Evolutionary conservation across 2,888 invertebrate genomes (phyloP), one percentile per base, ranked within the genome.

Genomic region (Drosophila bunnanda): DNA sequence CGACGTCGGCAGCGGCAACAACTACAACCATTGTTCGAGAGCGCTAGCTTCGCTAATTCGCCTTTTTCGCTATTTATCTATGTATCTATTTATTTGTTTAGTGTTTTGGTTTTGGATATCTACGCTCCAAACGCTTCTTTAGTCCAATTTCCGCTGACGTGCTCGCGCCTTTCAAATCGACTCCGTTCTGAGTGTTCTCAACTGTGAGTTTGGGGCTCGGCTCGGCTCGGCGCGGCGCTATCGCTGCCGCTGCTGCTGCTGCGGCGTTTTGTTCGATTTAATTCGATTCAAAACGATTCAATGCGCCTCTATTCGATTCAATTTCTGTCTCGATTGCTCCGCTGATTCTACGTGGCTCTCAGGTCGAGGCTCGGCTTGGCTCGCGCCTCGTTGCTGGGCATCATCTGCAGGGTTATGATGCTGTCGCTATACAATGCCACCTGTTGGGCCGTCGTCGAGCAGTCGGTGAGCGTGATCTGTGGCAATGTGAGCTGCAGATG

Each of bases 381-480:
- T 30, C 30, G 83, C 32, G 90, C 83, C 86, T 91, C 89, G 68
- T 71, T 71, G 46, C 69, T 68, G 46, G 89, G 86, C 76, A 84
- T 79, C 60, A 85, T 78, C 54, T 83, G 84, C 70, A 90, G 75
- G 12, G 59, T 48, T 36, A 53, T 48, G 39, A 68, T 38, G 54
- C 72, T 72, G 64, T 66, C 71, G 73, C 71, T 82, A 12, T 71
- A 70, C 2, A 74, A 65, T 71, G 75, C 73, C 75, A 69, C 79
- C 82, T 80, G 82, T 72, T 84, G 81, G 39, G 62, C 64, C 65
- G 76, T 90, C 5, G 48, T 10, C 1, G 46, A 46, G 52, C 85
- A 92, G 75, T 92, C 92, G 34, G 91, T 92, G 54, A 92, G 77
- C 38, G 91, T 90, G 15, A 92, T 92, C 77, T 89, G 90, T 53